These are phyloP conservation scores for Sebastes minor DNA, from an alignment of 2,797 vertebrate genomes.

Conservation along the genomic window DNA sequence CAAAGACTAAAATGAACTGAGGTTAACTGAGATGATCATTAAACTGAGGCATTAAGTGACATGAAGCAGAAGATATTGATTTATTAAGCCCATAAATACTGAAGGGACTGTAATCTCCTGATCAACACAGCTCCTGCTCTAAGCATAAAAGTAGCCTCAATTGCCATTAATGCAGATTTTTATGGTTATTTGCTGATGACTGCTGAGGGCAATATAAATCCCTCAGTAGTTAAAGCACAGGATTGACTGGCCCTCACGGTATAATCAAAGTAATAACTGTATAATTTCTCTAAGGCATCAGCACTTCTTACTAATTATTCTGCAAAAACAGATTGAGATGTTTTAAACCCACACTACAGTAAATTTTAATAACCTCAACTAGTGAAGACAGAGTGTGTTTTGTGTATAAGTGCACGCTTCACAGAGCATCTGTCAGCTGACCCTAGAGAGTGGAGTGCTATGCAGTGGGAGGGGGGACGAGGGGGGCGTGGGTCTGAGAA, in stretches of 20 bases:
- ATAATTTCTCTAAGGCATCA: background rate
- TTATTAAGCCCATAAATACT: constrained; percentile 24
- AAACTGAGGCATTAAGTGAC: background rate
- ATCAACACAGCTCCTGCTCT: background rate
- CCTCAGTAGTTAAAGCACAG: constrained; percentile 5
- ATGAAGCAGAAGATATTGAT: constrained; percentile 16
- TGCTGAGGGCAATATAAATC: constrained; percentile 27
- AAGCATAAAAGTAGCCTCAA: constrained; percentile 6
- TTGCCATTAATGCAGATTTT: constrained; percentile 18
- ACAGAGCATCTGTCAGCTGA: constrained; percentile 76
- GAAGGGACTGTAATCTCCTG: background rate
- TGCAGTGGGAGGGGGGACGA: constrained; percentile 33
- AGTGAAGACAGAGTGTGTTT: constrained; percentile 43
- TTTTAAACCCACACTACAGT: background rate
- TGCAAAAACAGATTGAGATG: background rate
- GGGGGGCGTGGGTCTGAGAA: constrained; percentile 61
- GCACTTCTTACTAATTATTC: background rate
- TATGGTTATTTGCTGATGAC: constrained; percentile 29
- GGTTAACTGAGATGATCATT: background rate
- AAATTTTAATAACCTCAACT: constrained; percentile 7
- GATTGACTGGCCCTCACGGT: background rate
- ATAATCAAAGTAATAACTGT: constrained; percentile 10
- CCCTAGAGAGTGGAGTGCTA: constrained; percentile 63
- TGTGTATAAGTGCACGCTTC: constrained; percentile 62
- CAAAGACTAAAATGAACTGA: background rate